Base-by-base conservation (phyloP, 2,888 invertebrate species). In the Nudaria mundana region DNA sequence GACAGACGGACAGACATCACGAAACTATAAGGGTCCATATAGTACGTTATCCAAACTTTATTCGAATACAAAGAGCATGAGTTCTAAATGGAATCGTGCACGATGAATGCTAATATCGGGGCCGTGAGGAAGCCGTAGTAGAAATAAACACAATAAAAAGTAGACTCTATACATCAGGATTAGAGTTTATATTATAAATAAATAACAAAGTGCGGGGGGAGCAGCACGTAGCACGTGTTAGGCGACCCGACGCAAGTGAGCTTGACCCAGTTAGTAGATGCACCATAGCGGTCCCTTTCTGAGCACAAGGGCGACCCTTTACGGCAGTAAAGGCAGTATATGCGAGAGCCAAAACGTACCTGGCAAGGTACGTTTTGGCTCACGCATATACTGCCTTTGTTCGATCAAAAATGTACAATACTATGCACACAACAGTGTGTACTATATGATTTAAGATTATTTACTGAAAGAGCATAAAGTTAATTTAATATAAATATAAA, bases 251-350 rank as follows among this genome's bases (percentile, higher is more conserved):
- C 74, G 66, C 76, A 69, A 76, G 71, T 80, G 84, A 84, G 84
- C 81, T 86, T 86, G 86, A 86, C 86, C 86, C 62, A 86, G 79
- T 80, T 86, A 68, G 66, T 72, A 72, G 82, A 81, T 83, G 85
- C 85, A 86, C 77, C 85, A 82, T 82, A 84, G 81, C 71, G 78
- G 76, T 74, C 76, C 76, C 73, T 70, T 76, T 81, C 70, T 69
- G 68, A 75, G 75, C 75, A 77, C 75, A 68, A 76, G 75, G 75
- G 70, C 75, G 67, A 67, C 77, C 76, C 78, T 78, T 71, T 66
- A 66, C 58, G 65, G 61, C n/a, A n/a, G n/a, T n/a, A 67, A 66
- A 65, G 15, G 51, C 48, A 41, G 44, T 23, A 29, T 26, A 45
- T 32, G 35, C 36, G 54, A 58, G 52, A 63, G 51, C 58, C 54